Conservation (phyloP, 2,888 invertebrate genomes). For the Erebia ligea region DNA sequence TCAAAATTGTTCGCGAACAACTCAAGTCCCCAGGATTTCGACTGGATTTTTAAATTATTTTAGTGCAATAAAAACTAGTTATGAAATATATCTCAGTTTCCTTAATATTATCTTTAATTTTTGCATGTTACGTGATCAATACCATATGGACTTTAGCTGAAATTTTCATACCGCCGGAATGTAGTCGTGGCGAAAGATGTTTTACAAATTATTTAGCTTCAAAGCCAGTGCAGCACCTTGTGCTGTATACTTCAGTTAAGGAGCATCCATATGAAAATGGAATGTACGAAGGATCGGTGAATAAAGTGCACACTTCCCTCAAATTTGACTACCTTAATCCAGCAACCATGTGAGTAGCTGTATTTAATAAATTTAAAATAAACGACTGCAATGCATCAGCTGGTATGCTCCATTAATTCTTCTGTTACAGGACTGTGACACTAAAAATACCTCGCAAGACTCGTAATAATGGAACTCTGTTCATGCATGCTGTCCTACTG, state of each 20-base stretch:
- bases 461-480: slow-evolving; percentile 92
- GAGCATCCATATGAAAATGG: slow-evolving; percentile 83
- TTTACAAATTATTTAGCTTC: slow-evolving; percentile 86
- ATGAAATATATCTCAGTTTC: slow-evolving; percentile 84
- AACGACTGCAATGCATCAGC: background rate
- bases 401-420: slow-evolving; percentile 29
- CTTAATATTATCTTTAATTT: slow-evolving; percentile 84
- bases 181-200: slow-evolving; percentile 86
- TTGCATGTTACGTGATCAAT: slow-evolving; percentile 87
- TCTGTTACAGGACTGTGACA: slow-evolving; percentile 82
- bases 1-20: no score
- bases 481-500: slow-evolving; percentile 88
- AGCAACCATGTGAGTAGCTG: slow-evolving; percentile 62
- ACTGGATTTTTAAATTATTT: background rate
- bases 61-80: slow-evolving; percentile 23
- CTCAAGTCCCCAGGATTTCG: background rate
- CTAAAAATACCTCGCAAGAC: slow-evolving; percentile 89
- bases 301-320: slow-evolving; percentile 83
- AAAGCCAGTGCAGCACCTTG: slow-evolving; percentile 87
- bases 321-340: slow-evolving; percentile 86
- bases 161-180: slow-evolving; percentile 88
- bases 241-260: slow-evolving; percentile 86
- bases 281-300: slow-evolving; percentile 63
- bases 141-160: slow-evolving; percentile 90
- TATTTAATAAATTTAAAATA: background rate